phyloP scores from a whole-genome alignment of 1,140 invertebrate genomes.

The Drosophila elegans region DNA sequence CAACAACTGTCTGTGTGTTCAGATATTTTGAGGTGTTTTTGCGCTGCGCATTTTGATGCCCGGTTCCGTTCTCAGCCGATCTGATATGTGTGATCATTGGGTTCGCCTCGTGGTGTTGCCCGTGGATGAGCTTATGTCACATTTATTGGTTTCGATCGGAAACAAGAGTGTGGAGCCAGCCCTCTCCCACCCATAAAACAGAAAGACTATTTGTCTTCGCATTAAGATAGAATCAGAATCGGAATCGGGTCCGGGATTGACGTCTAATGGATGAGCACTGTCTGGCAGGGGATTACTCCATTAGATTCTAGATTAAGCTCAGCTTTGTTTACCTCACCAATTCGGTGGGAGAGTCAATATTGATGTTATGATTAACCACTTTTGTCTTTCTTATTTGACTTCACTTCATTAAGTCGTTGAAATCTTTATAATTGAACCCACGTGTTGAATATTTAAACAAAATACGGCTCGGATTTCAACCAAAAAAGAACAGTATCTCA shows the following conservation, averaged over 20 bases:
- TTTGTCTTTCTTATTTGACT: conserved; percentile 41
- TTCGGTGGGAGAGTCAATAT: conserved; percentile 42
- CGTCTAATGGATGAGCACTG: conserved; percentile 51
- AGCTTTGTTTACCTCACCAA: conserved; percentile 31
- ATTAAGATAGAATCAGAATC: conserved; percentile 55
- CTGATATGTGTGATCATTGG: conserved; percentile 38
- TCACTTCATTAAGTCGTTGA: conserved; percentile 35
- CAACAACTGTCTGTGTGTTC: conserved; percentile 8
- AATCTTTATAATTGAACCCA: conserved; percentile 33
- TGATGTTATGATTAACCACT: conserved; percentile 39
- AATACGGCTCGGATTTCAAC: conserved; percentile 13
- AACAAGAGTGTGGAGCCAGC: conserved; percentile 36
- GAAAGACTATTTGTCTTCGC: conserved; percentile 72
- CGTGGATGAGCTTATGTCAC: conserved; percentile 74
- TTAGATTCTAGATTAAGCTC: conserved; percentile 21
- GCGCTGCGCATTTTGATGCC: conserved; percentile 69
- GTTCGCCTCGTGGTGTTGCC: conserved; percentile 32
- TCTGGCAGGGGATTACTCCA: conserved; percentile 42
- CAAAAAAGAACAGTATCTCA: neutral
- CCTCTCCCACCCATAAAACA: conserved; percentile 26
- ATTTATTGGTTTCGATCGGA: conserved; percentile 76
- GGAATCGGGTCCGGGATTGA: conserved; percentile 20
- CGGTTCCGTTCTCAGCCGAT: conserved; percentile 47
- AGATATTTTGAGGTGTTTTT: conserved; percentile 47
- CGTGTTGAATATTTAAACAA: conserved; percentile 30